phyloP scores from a whole-genome alignment of 2,797 vertebrate species.

The Borostomias antarcticus region DNA sequence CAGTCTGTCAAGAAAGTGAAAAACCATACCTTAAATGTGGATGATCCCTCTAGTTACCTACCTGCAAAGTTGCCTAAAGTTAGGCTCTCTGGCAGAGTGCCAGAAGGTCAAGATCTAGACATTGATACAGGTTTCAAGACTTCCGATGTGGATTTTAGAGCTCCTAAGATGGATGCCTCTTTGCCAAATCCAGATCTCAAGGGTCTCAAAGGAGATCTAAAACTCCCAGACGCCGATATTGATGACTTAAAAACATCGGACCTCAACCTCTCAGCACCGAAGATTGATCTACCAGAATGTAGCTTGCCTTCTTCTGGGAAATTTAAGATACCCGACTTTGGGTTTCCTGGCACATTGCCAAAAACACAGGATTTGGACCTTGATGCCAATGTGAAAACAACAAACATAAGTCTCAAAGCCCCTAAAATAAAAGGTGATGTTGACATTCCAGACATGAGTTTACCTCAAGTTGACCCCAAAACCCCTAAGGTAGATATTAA shows the following conservation, averaged over 20 bases:
- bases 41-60: constrained; percentile 42
- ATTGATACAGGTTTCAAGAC: constrained; percentile 3
- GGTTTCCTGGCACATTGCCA: constrained; percentile 20
- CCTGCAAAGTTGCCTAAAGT: constrained; percentile 28
- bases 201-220: constrained; percentile 1
- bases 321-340: constrained; percentile 45
- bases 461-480: constrained; percentile 37
- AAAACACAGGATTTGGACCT: constrained; percentile 20
- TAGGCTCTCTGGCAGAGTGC: constrained; percentile 36
- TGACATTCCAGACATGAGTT: constrained; percentile 25
- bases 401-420: constrained; percentile 37
- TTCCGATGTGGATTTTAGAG: constrained; percentile 13
- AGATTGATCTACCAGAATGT: constrained; percentile 17
- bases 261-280: constrained; percentile 26
- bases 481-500: constrained; percentile 25
- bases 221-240: neutral
- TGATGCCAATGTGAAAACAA: constrained; percentile 35
- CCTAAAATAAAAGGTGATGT: constrained; percentile 45
- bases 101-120: constrained; percentile 25
- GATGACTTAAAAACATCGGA: constrained; percentile 29
- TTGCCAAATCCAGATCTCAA: constrained; percentile 2
- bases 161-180: constrained; percentile 8
- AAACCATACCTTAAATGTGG: constrained; percentile 54
- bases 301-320: constrained; percentile 11
- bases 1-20: constrained; percentile 51